Evolutionary conservation across 2,113 vertebrate genomes (phyloP).

Genomic region (Dromaius novaehollandiae): DNA sequence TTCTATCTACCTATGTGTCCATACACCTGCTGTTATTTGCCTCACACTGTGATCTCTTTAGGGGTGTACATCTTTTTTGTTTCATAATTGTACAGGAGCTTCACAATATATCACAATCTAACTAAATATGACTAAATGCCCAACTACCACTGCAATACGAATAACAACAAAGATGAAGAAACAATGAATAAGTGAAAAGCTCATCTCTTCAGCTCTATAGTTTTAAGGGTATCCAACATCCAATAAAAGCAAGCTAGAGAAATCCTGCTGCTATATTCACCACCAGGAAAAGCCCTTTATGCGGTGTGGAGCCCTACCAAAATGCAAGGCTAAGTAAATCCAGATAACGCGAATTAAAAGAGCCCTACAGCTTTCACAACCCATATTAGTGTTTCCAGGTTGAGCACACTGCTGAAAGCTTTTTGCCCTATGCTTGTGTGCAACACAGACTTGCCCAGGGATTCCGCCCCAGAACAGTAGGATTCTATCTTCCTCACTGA

Average conservation of each 20-base stretch:
- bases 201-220: neutral
- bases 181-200: neutral
- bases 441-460: neutral
- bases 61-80: neutral
- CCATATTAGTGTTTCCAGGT: neutral
- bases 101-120: neutral
- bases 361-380: neutral
- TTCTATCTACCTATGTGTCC: neutral
- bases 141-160: neutral
- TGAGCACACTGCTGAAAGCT: neutral
- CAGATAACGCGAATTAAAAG: fast-evolving
- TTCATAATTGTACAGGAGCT: neutral
- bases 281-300: neutral
- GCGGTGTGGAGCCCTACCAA: neutral
- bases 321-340: neutral
- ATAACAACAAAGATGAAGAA: neutral
- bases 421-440: neutral
- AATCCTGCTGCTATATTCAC: neutral
- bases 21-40: neutral
- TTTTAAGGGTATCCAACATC: neutral
- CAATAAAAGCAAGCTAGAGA: neutral
- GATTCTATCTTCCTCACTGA: neutral
- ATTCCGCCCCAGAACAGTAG: neutral
- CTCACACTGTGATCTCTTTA: fast-evolving
- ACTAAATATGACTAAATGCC: fast-evolving